Evolutionary conservation across 2,113 vertebrate species (phyloP).

Genomic region (Willisornis vidua): DNA sequence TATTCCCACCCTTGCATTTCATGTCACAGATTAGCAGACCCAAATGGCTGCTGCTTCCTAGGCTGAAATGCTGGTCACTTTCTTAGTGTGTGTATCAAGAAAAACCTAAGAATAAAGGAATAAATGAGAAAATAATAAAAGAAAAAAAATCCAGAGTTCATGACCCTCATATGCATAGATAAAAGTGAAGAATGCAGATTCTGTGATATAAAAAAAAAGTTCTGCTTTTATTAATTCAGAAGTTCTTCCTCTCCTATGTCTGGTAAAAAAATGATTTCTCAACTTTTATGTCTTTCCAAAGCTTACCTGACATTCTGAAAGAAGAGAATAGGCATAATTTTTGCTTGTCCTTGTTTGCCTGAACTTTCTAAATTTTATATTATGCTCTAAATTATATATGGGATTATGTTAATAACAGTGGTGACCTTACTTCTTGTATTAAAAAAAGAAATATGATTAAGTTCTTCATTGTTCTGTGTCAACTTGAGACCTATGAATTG

Average conservation of each 20-base stretch:
- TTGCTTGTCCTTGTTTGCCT: neutral
- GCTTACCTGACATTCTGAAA: neutral
- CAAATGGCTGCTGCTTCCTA: neutral
- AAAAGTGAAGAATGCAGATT: neutral
- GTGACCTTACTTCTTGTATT: neutral
- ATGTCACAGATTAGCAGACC: neutral
- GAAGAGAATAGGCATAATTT: neutral
- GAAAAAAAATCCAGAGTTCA: neutral
- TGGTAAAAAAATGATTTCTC: neutral
- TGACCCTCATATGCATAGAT: neutral
- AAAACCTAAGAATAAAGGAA: neutral
- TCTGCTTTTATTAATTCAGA: neutral
- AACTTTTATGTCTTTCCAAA: neutral
- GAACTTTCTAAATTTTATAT: constrained; percentile 29
- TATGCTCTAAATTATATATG: constrained; percentile 1
- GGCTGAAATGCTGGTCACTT: neutral
- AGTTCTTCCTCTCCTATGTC: neutral
- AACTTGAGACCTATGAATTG: neutral
- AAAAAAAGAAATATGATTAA: neutral
- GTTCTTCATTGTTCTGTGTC: neutral
- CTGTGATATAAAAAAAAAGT: neutral
- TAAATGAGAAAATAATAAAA: neutral
- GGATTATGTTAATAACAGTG: constrained; percentile 2
- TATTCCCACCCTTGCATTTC: neutral
- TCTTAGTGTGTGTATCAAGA: neutral